A percentile compares a stretch with the other conserved stretches of the same genome.
phyloP scores from a whole-genome alignment of 2,113 vertebrate genomes.

The Corynorhinus townsendii region DNA sequence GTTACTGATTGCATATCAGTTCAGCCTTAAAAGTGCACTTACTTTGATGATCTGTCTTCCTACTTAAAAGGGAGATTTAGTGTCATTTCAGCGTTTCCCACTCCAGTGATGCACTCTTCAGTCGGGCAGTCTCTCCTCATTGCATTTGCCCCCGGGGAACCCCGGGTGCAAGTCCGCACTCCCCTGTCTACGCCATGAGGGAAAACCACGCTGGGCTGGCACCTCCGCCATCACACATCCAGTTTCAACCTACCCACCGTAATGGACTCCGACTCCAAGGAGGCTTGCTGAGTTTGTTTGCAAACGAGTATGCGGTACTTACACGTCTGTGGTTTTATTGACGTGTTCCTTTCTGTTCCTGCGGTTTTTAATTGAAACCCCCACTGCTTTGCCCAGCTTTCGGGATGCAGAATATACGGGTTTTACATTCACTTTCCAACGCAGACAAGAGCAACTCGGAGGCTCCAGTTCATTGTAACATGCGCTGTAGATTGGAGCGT shows the following conservation, averaged over 20 bases:
- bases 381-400: conserved; percentile 82
- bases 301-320: conserved; percentile 85
- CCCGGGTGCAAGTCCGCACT: conserved; percentile 59
- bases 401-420: conserved; percentile 79
- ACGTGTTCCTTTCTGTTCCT: conserved; percentile 86
- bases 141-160: conserved; percentile 54
- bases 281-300: conserved; percentile 88
- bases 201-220: conserved; percentile 79
- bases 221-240: conserved; percentile 78
- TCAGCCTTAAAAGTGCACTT: conserved; percentile 27
- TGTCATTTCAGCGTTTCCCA: conserved; percentile 47
- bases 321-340: conserved; percentile 89
- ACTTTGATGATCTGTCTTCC: conserved; percentile 53
- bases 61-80: conserved; percentile 60
- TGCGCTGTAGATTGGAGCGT: conserved; percentile 59
- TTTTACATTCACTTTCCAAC: conserved; percentile 79
- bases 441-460: conserved; percentile 75
- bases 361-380: conserved; percentile 89
- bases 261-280: conserved; percentile 80
- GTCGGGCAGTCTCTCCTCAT: conserved; percentile 53
- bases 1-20: conserved; percentile 58
- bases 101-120: conserved; percentile 19
- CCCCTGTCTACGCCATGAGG: conserved; percentile 65
- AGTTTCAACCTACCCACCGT: conserved; percentile 82
- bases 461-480: conserved; percentile 63